Percentiles rank a stretch among this genome's conserved stretches.
phyloP scores from a whole-genome alignment of 2,888 invertebrate genomes.

The Phalera bucephala region DNA sequence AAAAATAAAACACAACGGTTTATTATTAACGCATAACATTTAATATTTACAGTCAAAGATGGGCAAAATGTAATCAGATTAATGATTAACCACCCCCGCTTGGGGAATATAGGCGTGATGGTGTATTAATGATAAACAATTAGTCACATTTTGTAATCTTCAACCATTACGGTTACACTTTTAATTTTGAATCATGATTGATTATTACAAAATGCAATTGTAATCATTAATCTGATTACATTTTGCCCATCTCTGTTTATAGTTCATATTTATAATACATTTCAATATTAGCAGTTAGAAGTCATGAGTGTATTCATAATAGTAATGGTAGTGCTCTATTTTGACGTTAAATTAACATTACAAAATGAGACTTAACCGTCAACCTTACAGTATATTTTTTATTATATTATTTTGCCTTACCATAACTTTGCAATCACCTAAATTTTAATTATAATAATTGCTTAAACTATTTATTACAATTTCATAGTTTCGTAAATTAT shows the following conservation, averaged over 20 bases:
- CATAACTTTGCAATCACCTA: conserved; percentile 36
- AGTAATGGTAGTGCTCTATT: conserved; percentile 80
- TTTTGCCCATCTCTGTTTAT: no score
- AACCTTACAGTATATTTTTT: conserved; percentile 54
- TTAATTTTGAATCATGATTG: no score
- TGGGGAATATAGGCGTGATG: no score
- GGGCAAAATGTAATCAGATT: no score
- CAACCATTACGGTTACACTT: no score
- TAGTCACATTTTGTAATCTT: no score
- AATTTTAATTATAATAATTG: conserved; percentile 49
- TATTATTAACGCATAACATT: conserved; percentile 89
- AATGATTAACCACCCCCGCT: no score
- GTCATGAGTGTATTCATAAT: conserved; percentile 80
- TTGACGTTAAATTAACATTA: conserved; percentile 76
- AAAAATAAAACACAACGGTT: conserved; percentile 58
- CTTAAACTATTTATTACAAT: conserved; percentile 68
- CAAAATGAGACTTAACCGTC: conserved; percentile 75
- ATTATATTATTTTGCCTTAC: conserved; percentile 57
- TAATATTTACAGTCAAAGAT: no score
- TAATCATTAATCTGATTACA: no score
- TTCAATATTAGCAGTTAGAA: conserved; percentile 82
- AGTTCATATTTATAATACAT: conserved; percentile 84
- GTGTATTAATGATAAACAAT: no score
- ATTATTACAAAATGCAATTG: no score
- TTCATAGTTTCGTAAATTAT: conserved; percentile 65